These are phyloP conservation scores for Tineola bisselliella DNA, from an alignment of 2,888 invertebrate species.

Conservation along the genomic window DNA sequence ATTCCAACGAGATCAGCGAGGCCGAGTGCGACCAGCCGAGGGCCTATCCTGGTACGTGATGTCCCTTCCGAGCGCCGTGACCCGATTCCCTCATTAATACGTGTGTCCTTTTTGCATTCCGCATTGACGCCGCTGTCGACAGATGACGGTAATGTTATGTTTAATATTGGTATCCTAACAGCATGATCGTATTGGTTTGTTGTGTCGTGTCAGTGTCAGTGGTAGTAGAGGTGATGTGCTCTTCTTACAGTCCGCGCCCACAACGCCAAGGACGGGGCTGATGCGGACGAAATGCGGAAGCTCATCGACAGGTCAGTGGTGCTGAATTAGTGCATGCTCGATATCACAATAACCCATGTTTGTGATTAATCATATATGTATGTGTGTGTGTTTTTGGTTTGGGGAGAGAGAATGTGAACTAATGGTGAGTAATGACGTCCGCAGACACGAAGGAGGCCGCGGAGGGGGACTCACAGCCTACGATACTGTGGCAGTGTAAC, in stretches of 20 bases:
- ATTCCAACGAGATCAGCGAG: conserved; percentile 93
- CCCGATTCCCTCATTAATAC: background rate
- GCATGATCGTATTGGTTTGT: too few species aligned
- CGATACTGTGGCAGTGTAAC: conserved; percentile 99
- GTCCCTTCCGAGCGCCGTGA: too few species aligned
- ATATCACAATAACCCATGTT: too few species aligned
- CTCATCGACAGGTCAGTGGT: conserved; percentile 86
- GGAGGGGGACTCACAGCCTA: conserved; percentile 88
- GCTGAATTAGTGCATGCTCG: background rate
- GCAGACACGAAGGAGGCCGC: conserved; percentile 87
- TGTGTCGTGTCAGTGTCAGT: background rate
- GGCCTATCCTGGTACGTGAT: conserved; percentile 70
- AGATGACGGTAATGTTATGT: conserved; percentile 56
- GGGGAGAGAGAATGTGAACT: too few species aligned
- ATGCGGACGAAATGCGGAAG: conserved; percentile 96
- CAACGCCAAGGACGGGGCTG: conserved; percentile 88
- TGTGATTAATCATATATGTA: background rate
- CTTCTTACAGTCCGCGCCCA: conserved; percentile 74
- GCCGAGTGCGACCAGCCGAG: conserved; percentile 91
- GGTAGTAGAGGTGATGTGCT: conserved; percentile 49
- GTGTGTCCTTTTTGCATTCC: conserved; percentile 35
- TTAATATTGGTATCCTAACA: too few species aligned
- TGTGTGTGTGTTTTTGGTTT: conserved; percentile 27
- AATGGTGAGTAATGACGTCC: too few species aligned
- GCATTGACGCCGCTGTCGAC: conserved; percentile 45